These are phyloP conservation scores for Apostichopus japonicus DNA, from an alignment of 35 echinoderm and acorn worm species.

Conservation along the genomic window DNA sequence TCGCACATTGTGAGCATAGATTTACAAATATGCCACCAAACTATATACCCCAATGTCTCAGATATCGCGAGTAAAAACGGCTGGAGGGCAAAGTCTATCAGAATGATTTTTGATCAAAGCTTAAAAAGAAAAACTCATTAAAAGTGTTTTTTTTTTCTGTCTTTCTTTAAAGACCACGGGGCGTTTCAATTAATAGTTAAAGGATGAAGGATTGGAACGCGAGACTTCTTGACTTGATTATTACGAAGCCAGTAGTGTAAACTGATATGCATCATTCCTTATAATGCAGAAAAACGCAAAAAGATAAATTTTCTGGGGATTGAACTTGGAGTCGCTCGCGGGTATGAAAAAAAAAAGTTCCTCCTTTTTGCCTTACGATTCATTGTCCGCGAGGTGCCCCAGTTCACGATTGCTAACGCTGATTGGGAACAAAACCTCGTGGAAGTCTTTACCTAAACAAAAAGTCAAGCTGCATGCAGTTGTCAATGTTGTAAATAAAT, in stretches of 20 bases:
- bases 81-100: conserved; percentile 47
- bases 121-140: conserved; percentile 34
- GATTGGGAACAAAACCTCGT: conserved; percentile 39
- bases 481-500: conserved; percentile 45
- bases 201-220: conserved; percentile 23
- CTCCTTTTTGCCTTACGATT: neutral
- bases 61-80: conserved; percentile 40
- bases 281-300: neutral
- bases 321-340: conserved; percentile 37
- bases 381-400: conserved; percentile 23
- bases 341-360: neutral
- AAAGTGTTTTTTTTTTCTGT: conserved; percentile 1
- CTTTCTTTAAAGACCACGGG: neutral
- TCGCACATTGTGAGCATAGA: conserved; percentile 31
- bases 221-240: conserved; percentile 30
- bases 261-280: conserved; percentile 18
- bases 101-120: conserved; percentile 35
- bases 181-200: conserved; percentile 41
- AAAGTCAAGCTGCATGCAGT: conserved; percentile 39
- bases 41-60: conserved; percentile 6
- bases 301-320: conserved; percentile 18
- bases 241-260: neutral
- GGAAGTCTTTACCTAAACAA: neutral
- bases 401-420: conserved; percentile 21
- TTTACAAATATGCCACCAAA: conserved; percentile 53